Percentiles rank a stretch among this genome's conserved stretches.
Evolutionary conservation across 1,140 invertebrate species (phyloP).

Genomic region (Platorchestia sp.): DNA sequence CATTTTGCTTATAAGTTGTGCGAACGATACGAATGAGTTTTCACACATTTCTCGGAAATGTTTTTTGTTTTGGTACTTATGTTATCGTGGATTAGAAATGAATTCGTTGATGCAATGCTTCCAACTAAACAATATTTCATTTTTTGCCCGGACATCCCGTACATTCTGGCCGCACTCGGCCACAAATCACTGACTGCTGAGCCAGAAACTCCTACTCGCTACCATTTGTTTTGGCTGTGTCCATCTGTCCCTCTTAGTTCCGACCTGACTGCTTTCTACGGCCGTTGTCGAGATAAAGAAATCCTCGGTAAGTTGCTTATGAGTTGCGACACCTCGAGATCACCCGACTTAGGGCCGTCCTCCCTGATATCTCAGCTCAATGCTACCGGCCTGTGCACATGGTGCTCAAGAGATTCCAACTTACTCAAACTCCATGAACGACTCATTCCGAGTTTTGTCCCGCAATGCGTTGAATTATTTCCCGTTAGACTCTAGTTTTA

Average conservation of each 20-base stretch:
- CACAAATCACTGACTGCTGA: background rate
- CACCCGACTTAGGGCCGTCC: constrained; percentile 25
- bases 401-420: background rate
- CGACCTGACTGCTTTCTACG: background rate
- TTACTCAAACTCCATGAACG: background rate
- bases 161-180: background rate
- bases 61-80: too few relatives aligned
- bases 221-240: background rate
- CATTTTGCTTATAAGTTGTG: too few relatives aligned
- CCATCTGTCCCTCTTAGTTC: background rate
- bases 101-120: background rate
- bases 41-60: too few relatives aligned
- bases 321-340: constrained; percentile 43
- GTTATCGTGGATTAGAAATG: background rate
- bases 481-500: background rate
- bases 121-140: background rate
- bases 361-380: constrained; percentile 11
- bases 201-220: background rate
- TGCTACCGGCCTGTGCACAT: background rate
- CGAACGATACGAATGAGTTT: too few relatives aligned
- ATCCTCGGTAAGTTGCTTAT: constrained; percentile 20
- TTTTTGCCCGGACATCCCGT: background rate
- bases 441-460: background rate
- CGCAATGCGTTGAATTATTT: background rate
- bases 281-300: constrained; percentile 24